Base-by-base conservation (phyloP, 2,888 invertebrate species). In the Leptinotarsa haldemani region DNA sequence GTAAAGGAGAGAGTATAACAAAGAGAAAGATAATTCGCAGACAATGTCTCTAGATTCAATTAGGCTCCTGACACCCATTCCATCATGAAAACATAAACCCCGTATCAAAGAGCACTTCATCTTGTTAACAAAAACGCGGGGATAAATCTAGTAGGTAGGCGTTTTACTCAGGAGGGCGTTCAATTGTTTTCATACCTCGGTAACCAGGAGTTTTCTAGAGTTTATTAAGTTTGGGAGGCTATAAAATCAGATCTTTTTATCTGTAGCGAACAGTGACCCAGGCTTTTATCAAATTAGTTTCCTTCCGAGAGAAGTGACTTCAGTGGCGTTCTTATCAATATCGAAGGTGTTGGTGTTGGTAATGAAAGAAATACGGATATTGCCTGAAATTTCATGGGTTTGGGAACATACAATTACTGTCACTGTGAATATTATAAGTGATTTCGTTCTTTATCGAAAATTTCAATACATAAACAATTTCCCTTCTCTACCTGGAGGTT, bases 181-280 rank as follows among this genome's bases (percentile, higher is more conserved):
- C 61, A 63, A 67, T 68, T 63, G 68, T 65, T 72, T 72, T 64
- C 68, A 52, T 53, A 72, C 68, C 68, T 61, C 53, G 46, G 58
- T 67, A 64, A 64, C 68, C 52, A 52, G 25, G n/a, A 25, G 61
- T 52, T 72, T 72, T 63, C 68, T 67, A 20, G 69, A 65, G 65
- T 69, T 74, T 74, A 76, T 76, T 74, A 69, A 74, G 64, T 74
- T 73, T 71, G 67, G 48, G 69, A 50, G 71, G 69, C 69, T 71
- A 71, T 76, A 74, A 76, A 71, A 74, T 74, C 64, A 69, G 74
- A 66, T 74, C 69, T 69, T 76, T 71, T 67, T 74, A 71, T 74
- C 71, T 50, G 73, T 64, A 70, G 65, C 69, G 73, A 71, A 69
- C 69, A 72, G 63, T 73, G 73, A 73, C 71, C 73, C 46, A 58